Evolutionary conservation across 2,113 vertebrate species (phyloP).

Genomic region (Brienomyrus brachyistius): DNA sequence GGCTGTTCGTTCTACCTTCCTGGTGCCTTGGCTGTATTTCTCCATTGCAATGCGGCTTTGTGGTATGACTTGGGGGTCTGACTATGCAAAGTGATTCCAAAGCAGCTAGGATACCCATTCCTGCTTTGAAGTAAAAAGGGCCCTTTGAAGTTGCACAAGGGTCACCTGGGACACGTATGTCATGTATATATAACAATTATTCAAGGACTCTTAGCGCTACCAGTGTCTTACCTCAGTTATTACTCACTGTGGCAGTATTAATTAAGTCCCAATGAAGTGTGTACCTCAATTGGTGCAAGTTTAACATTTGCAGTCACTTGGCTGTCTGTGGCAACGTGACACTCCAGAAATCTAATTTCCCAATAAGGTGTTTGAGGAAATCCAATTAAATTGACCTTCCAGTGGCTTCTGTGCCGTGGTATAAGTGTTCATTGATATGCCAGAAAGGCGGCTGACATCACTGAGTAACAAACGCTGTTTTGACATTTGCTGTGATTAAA

Average conservation of each 20-base stretch:
- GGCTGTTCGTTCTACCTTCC: neutral
- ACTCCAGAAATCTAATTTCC: conserved; percentile 1
- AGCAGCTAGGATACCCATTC: neutral
- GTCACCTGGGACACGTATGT: neutral
- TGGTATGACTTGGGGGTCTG: neutral
- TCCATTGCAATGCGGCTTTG: neutral
- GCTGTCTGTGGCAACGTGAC: neutral
- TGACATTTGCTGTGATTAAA: neutral
- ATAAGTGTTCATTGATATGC: conserved; percentile 4
- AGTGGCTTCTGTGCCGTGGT: neutral
- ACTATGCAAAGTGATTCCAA: neutral
- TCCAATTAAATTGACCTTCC: neutral
- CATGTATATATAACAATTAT: conserved; percentile 1
- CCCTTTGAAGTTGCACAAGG: neutral
- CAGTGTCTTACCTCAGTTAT: neutral
- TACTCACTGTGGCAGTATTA: neutral
- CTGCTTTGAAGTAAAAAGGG: neutral
- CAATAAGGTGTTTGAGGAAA: neutral
- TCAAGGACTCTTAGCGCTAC: neutral
- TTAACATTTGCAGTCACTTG: neutral
- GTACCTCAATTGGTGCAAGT: neutral
- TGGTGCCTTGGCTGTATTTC: neutral
- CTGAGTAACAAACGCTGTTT: neutral
- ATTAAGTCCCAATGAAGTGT: neutral
- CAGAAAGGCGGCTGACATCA: neutral